These are phyloP conservation scores for Perca schrenkii DNA, from an alignment of 2,113 vertebrate genomes.

Conservation along the genomic window DNA sequence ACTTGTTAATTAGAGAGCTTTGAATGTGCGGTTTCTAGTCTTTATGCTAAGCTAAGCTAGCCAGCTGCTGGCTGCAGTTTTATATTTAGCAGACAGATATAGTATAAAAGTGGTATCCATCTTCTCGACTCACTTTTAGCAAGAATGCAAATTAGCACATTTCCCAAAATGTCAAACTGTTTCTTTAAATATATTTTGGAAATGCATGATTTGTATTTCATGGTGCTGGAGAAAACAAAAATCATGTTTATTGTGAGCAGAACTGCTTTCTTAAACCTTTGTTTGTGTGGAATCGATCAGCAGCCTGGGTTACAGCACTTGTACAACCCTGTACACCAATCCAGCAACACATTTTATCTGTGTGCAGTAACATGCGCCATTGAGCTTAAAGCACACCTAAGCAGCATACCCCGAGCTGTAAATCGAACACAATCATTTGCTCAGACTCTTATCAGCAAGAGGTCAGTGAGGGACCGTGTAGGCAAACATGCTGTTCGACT, in stretches of 20 bases:
- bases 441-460: conserved; percentile 48
- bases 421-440: conserved; percentile 70
- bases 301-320: not conserved
- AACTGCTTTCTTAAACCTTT: not conserved
- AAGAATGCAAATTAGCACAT: not conserved
- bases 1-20: not conserved
- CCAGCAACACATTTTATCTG: conserved; percentile 46
- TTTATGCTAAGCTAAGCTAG: not conserved
- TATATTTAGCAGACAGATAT: not conserved
- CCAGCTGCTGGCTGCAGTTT: not conserved
- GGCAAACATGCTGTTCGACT: conserved; percentile 22
- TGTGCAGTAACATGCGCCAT: conserved; percentile 52
- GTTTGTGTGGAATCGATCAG: conserved; percentile 37
- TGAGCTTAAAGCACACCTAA: conserved; percentile 47
- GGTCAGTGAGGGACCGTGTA: conserved; percentile 37
- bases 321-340: conserved; percentile 22
- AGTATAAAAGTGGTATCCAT: not conserved
- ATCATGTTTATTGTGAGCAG: not conserved
- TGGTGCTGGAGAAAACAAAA: no score
- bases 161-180: not conserved
- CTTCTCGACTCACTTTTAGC: not conserved
- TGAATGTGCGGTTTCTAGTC: not conserved
- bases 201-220: not conserved
- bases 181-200: not conserved
- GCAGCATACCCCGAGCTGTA: conserved; percentile 35